phyloP scores from a whole-genome alignment of 2,113 vertebrate genomes.

The Thamnophis sirtalis region DNA sequence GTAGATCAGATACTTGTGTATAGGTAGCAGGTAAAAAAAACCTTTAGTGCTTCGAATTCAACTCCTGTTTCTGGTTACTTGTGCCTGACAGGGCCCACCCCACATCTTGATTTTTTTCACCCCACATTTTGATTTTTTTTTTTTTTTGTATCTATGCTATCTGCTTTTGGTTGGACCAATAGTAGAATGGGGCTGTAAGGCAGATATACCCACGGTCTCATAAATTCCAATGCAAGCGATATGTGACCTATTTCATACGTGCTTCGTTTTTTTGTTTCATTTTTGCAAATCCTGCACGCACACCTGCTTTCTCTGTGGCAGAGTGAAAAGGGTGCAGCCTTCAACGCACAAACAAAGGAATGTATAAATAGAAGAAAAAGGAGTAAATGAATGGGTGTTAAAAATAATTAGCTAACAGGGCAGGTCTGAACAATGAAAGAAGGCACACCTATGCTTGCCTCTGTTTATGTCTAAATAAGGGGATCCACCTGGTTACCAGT shows the following conservation, averaged over 20 bases:
- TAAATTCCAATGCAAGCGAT: not conserved
- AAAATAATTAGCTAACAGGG: slow-evolving; percentile 53
- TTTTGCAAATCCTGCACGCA: not conserved
- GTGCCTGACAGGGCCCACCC: not conserved
- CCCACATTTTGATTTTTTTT: not conserved
- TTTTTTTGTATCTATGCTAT: not conserved
- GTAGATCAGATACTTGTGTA: too few relatives aligned
- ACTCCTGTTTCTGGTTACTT: too few relatives aligned
- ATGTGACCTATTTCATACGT: not conserved
- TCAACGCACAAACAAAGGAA: slow-evolving; percentile 8
- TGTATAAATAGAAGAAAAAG: slow-evolving; percentile 1
- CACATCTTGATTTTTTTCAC: not conserved
- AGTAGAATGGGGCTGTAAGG: not conserved
- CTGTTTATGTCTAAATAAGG: slow-evolving; percentile 31
- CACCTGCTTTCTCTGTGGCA: not conserved
- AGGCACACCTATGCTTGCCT: slow-evolving; percentile 51
- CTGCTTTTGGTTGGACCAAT: not conserved
- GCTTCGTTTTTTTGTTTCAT: not conserved
- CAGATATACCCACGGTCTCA: not conserved
- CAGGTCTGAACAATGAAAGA: slow-evolving; percentile 55
- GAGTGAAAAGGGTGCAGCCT: slow-evolving; percentile 2
- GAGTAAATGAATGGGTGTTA: slow-evolving; percentile 50
- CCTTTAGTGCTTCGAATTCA: too few relatives aligned
- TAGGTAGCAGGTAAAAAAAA: too few relatives aligned
- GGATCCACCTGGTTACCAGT: slow-evolving; percentile 50